phyloP scores from a whole-genome alignment of 2,888 invertebrate genomes.

The Cremastinae sp. region DNA sequence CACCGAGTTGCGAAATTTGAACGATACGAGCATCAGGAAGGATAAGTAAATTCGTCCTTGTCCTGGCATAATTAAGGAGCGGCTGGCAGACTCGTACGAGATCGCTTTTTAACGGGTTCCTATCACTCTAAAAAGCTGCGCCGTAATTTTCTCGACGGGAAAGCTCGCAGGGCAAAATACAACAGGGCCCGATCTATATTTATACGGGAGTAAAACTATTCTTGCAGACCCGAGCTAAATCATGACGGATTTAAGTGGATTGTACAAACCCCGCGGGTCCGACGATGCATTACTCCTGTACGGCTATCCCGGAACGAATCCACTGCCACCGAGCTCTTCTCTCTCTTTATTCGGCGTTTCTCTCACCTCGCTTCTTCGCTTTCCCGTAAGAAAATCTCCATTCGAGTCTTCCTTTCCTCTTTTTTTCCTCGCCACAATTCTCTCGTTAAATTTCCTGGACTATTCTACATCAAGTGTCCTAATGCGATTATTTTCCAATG shows the following conservation, averaged over 20 bases:
- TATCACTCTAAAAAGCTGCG: slow-evolving; percentile 74
- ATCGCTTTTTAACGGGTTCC: slow-evolving; percentile 72
- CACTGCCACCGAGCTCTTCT: slow-evolving; percentile 54
- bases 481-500: no score
- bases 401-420: neutral
- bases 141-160: slow-evolving; percentile 65
- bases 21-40: neutral
- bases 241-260: slow-evolving; percentile 79
- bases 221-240: slow-evolving; percentile 75
- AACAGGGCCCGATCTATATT: slow-evolving; percentile 3
- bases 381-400: slow-evolving; percentile 1
- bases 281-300: slow-evolving; percentile 74
- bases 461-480: neutral
- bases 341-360: neutral
- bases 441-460: neutral
- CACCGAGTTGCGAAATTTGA: neutral
- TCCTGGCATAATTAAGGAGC: slow-evolving; percentile 58
- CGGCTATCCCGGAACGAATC: slow-evolving; percentile 69
- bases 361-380: neutral
- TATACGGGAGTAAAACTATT: neutral
- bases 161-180: slow-evolving; percentile 1
- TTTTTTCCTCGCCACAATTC: neutral
- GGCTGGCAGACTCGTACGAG: slow-evolving; percentile 44
- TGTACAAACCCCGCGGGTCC: slow-evolving; percentile 75
- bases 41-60: slow-evolving; percentile 48